phyloP scores from a whole-genome alignment of 2,113 vertebrate species.

The Aegypius monachus region DNA sequence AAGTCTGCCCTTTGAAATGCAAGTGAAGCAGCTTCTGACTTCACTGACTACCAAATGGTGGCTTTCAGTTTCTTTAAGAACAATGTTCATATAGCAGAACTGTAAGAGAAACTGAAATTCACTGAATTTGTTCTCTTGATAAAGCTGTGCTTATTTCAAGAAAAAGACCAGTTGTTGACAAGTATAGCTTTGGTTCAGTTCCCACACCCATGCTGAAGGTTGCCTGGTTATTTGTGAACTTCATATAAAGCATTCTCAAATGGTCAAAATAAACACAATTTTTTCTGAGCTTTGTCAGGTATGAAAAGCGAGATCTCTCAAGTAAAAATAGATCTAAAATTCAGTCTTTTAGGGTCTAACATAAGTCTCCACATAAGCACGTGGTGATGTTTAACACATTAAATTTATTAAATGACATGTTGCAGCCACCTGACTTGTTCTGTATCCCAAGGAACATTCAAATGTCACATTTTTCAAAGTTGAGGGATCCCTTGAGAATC shows the following conservation, averaged over 20 bases:
- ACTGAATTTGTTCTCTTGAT: background rate
- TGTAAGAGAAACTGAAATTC: background rate
- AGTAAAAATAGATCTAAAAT: background rate
- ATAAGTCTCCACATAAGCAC: background rate
- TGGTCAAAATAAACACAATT: fast-evolving
- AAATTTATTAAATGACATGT: background rate
- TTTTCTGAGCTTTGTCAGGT: background rate
- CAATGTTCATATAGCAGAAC: background rate
- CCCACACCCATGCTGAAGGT: background rate
- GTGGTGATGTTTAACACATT: background rate
- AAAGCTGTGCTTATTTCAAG: background rate
- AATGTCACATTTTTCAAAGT: background rate
- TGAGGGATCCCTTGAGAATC: background rate
- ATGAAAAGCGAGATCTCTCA: background rate
- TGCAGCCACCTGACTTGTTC: background rate
- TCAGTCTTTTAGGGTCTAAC: background rate
- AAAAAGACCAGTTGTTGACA: background rate
- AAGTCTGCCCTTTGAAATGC: background rate
- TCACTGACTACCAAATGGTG: background rate
- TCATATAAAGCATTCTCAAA: background rate
- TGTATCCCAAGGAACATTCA: background rate
- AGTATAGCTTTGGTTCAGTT: background rate
- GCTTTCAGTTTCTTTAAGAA: background rate
- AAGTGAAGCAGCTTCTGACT: background rate
- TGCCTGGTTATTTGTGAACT: background rate